These are phyloP conservation scores for Pogona vitticeps DNA, from an alignment of 2,113 vertebrate species.

Conservation along the genomic window DNA sequence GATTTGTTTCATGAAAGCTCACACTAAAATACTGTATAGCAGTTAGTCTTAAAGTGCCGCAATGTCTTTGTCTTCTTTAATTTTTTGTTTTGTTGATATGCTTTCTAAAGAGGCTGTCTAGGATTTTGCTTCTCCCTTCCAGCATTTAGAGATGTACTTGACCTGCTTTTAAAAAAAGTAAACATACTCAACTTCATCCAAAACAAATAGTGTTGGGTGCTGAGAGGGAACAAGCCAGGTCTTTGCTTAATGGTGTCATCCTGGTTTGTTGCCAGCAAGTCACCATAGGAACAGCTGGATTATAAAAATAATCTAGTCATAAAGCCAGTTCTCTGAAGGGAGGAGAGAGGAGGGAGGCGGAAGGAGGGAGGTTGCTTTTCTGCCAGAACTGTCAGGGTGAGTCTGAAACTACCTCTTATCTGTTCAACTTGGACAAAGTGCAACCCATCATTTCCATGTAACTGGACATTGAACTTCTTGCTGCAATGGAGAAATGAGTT, in stretches of 20 bases:
- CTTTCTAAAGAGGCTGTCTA: too few relatives aligned
- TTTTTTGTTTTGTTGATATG: too few relatives aligned
- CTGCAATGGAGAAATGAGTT: not conserved
- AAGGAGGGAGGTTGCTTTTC: constrained; percentile 48
- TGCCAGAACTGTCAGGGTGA: constrained; percentile 50
- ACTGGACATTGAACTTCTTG: constrained; percentile 27
- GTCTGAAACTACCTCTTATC: constrained; percentile 30
- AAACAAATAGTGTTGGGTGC: constrained; percentile 74
- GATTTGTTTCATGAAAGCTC: too few relatives aligned
- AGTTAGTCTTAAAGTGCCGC: too few relatives aligned
- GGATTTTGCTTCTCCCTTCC: not conserved
- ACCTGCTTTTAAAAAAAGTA: constrained; percentile 45
- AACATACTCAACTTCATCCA: constrained; percentile 67
- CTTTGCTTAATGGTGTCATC: constrained; percentile 66
- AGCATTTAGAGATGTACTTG: constrained; percentile 62
- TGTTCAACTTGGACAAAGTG: constrained; percentile 13
- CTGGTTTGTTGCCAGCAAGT: constrained; percentile 68
- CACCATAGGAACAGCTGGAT: constrained; percentile 71
- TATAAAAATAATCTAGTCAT: constrained; percentile 69
- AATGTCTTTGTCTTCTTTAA: too few relatives aligned
- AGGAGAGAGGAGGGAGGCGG: constrained; percentile 42
- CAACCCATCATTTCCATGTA: constrained; percentile 47
- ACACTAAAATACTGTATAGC: too few relatives aligned
- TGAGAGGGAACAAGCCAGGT: constrained; percentile 65
- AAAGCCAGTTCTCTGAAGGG: constrained; percentile 69